These are phyloP conservation scores for Dicyrtomina minuta DNA, from an alignment of 2,888 invertebrate genomes.

Conservation along the genomic window DNA sequence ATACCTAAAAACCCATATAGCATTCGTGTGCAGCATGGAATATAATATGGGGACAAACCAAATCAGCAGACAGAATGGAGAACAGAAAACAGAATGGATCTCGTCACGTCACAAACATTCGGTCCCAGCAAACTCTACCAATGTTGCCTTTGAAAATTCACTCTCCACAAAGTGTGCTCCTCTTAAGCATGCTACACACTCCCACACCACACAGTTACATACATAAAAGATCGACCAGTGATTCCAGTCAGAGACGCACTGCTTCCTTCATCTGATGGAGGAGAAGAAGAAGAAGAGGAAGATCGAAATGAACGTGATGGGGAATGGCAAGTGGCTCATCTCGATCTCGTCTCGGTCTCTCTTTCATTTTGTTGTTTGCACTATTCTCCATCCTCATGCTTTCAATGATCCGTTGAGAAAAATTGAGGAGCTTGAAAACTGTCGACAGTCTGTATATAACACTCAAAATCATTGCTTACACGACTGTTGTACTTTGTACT, in stretches of 20 bases:
- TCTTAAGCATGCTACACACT: slow-evolving; percentile 10
- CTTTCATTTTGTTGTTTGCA: too few relatives aligned
- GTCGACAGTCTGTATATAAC: too few relatives aligned
- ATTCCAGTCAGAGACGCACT: neutral
- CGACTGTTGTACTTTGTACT: too few relatives aligned
- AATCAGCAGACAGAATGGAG: too few relatives aligned
- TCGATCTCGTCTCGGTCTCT: too few relatives aligned
- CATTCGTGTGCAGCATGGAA: too few relatives aligned
- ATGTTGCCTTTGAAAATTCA: neutral
- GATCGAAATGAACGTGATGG: slow-evolving; percentile 23
- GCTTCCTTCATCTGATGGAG: neutral
- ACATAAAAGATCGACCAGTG: neutral
- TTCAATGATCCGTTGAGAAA: too few relatives aligned
- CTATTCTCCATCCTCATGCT: too few relatives aligned
- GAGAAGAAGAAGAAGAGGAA: slow-evolving; percentile 9
- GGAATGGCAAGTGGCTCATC: slow-evolving; percentile 13
- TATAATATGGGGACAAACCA: too few relatives aligned
- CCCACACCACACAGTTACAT: neutral
- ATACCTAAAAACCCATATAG: too few relatives aligned
- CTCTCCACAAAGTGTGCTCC: neutral
- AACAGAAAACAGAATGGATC: slow-evolving; percentile 34
- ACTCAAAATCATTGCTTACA: too few relatives aligned
- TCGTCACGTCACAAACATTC: slow-evolving; percentile 50
- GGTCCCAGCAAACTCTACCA: slow-evolving; percentile 24
- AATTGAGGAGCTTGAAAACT: too few relatives aligned